A percentile compares a stretch with the other conserved stretches of the same genome.
Conservation (phyloP, 2,113 vertebrate species). For the Capreolus pygargus region DNA sequence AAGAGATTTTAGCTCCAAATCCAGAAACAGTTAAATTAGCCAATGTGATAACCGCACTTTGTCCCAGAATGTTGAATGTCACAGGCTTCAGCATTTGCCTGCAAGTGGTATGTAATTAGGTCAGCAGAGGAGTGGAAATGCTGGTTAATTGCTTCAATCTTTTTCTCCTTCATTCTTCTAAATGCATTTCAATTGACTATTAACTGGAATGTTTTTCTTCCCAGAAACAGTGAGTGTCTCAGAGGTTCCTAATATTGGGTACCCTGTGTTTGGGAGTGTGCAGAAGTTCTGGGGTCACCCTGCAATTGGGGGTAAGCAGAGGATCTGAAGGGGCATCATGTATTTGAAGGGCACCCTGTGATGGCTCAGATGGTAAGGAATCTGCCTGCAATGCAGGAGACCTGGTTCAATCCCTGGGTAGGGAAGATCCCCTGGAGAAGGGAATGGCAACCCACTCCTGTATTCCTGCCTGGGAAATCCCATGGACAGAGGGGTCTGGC, state of each 20-base stretch:
- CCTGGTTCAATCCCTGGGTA: not conserved
- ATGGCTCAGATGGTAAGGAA: not conserved
- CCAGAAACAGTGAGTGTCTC: not conserved
- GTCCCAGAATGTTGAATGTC: not conserved
- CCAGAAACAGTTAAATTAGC: not conserved
- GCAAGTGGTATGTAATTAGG: not conserved
- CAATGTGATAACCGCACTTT: not conserved
- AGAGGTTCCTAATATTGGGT: not conserved
- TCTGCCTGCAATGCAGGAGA: not conserved
- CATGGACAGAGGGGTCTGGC: not conserved
- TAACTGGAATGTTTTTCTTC: not conserved
- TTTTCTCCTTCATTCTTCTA: not conserved
- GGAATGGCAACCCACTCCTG: not conserved
- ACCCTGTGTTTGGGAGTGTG: fast-evolving
- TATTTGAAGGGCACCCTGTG: not conserved
- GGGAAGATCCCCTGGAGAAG: not conserved
- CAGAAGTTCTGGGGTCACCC: not conserved
- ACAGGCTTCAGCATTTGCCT: not conserved
- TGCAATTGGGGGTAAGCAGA: not conserved
- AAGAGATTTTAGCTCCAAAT: not conserved
- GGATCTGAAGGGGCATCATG: not conserved
- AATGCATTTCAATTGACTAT: not conserved
- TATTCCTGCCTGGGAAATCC: not conserved
- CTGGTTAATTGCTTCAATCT: not conserved
- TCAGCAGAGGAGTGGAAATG: not conserved